These are phyloP conservation scores for Excalfactoria chinensis DNA, from an alignment of 2,113 vertebrate genomes.

Conservation along the genomic window DNA sequence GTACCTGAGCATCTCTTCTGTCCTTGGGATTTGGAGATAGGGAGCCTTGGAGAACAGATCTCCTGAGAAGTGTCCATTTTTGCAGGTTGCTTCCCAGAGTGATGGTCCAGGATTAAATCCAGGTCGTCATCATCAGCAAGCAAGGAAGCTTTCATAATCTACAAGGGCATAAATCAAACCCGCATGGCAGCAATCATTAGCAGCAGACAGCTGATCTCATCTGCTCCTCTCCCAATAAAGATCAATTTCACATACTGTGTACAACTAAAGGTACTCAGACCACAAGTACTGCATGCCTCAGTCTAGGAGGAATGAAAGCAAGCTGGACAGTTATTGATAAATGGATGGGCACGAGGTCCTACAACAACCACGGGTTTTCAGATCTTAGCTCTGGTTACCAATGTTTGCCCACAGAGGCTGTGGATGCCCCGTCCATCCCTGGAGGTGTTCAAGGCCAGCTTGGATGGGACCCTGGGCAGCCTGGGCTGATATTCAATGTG, in stretches of 20 bases:
- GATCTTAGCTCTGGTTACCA: not conserved
- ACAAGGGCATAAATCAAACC: constrained; percentile 4
- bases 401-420: not conserved
- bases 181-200: not conserved
- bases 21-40: constrained; percentile 77
- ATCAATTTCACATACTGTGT: fast-evolving
- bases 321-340: not conserved
- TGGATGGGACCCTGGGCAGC: too few species aligned
- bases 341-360: not conserved
- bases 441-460: too few species aligned
- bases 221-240: not conserved
- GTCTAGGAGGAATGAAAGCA: not conserved
- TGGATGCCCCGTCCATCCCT: too few species aligned
- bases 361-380: not conserved
- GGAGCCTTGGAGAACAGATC: constrained; percentile 80
- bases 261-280: not conserved
- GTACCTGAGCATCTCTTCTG: constrained; percentile 80
- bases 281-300: not conserved
- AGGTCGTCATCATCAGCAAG: constrained; percentile 90
- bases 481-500: too few species aligned
- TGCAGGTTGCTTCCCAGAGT: constrained; percentile 39
- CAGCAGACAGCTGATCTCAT: not conserved
- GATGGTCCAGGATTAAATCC: constrained; percentile 78
- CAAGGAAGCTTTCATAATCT: constrained; percentile 98
- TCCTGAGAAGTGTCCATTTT: constrained; percentile 78